Conservation (phyloP, 2,888 invertebrate species). For the Drosophila borealis region DNA sequence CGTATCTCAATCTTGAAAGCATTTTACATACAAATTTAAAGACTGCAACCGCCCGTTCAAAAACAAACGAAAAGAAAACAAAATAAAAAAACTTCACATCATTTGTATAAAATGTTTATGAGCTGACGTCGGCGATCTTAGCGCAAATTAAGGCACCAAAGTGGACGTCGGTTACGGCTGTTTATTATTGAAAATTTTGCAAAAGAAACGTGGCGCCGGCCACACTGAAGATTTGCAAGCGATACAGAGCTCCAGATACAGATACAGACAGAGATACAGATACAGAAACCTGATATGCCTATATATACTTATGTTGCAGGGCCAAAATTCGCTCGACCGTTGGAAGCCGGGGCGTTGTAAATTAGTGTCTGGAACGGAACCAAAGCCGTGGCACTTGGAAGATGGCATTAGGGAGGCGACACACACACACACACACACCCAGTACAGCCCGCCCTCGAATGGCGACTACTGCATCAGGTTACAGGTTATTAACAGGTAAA, state of each 20-base stretch:
- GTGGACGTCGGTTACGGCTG: slow-evolving; percentile 61
- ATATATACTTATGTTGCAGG: slow-evolving; percentile 27
- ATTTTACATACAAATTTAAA: slow-evolving; percentile 36
- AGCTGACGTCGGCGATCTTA: slow-evolving; percentile 47
- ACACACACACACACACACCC: slow-evolving; percentile 8
- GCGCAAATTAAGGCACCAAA: slow-evolving; percentile 68
- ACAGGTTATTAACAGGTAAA: slow-evolving; percentile 78
- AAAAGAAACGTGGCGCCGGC: slow-evolving; percentile 60
- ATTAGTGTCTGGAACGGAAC: slow-evolving; percentile 68
- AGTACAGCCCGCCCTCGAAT: slow-evolving; percentile 14
- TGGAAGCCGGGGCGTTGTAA: slow-evolving; percentile 45
- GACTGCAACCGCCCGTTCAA: slow-evolving; percentile 27
- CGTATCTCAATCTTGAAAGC: slow-evolving; percentile 47
- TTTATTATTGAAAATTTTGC: slow-evolving; percentile 71
- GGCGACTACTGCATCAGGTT: slow-evolving; percentile 66
- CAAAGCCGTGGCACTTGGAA: slow-evolving; percentile 21
- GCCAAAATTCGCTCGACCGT: slow-evolving; percentile 65
- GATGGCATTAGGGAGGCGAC: slow-evolving; percentile 48
- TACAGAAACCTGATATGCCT: slow-evolving; percentile 31
- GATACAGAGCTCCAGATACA: slow-evolving; percentile 27
- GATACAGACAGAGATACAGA: slow-evolving; percentile 31
- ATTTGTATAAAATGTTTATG: slow-evolving; percentile 57
- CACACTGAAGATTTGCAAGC: slow-evolving; percentile 60
- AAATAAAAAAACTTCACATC: slow-evolving; percentile 42
- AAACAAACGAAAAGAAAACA: slow-evolving; percentile 17